phyloP scores from a whole-genome alignment of 2,888 invertebrate species.

The Melanophora roralis region DNA sequence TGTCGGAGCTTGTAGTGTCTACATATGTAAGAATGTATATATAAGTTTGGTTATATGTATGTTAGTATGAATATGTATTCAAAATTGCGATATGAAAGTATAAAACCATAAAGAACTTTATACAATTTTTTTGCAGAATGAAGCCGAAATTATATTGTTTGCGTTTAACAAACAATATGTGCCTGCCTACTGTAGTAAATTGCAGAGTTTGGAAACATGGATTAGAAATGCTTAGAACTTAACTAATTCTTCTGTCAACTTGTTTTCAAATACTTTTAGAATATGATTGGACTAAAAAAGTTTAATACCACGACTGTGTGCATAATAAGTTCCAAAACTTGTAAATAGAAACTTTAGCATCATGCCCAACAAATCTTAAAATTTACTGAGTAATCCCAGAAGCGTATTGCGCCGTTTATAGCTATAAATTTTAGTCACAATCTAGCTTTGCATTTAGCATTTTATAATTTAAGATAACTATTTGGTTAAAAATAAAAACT shows the following conservation, averaged over 20 bases:
- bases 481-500: too few species aligned
- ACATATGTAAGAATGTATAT: neutral
- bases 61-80: neutral
- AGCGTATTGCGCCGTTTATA: too few species aligned
- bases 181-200: neutral
- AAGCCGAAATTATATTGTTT: slow-evolving; percentile 1
- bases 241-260: slow-evolving; percentile 1
- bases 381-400: too few species aligned
- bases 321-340: too few species aligned
- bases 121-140: slow-evolving; percentile 23
- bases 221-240: slow-evolving; percentile 21
- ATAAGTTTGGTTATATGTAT: neutral
- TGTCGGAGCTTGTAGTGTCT: neutral
- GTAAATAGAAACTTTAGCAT: too few species aligned
- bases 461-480: too few species aligned
- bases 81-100: slow-evolving; percentile 11
- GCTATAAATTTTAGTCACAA: too few species aligned
- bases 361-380: too few species aligned
- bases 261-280: slow-evolving; percentile 1
- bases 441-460: too few species aligned
- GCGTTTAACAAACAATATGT: too few species aligned
- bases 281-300: slow-evolving; percentile 5
- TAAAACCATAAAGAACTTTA: slow-evolving; percentile 50
- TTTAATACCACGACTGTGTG: neutral
- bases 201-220: slow-evolving; percentile 30